Conservation (phyloP, 2,797 vertebrate genomes). For the Darevskia nairensis region DNA sequence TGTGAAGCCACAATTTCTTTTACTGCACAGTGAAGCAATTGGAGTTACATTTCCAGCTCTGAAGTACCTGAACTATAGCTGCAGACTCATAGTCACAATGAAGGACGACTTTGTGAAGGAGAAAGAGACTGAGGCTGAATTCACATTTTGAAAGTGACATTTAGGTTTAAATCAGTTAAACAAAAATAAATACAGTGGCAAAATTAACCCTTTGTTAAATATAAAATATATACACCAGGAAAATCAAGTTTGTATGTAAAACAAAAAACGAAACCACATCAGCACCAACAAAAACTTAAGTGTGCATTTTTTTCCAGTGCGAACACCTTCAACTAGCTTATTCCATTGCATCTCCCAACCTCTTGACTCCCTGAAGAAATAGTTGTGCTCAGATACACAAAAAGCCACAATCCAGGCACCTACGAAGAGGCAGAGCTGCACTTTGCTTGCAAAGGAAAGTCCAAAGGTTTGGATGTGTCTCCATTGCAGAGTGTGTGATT, state of each 20-base stretch:
- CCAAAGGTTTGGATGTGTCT: background rate
- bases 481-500: too few relatives aligned
- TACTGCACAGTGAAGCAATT: background rate
- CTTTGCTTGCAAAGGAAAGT: too few relatives aligned
- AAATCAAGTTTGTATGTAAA: too few relatives aligned
- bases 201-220: constrained; percentile 50
- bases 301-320: constrained; percentile 39
- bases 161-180: background rate
- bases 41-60: background rate
- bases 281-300: constrained; percentile 62
- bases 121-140: background rate
- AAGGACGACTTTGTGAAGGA: background rate
- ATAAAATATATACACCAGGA: background rate
- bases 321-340: background rate
- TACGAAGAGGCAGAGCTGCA: too few relatives aligned
- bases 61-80: rapidly evolving
- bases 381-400: too few relatives aligned
- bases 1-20: background rate
- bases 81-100: background rate
- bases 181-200: constrained; percentile 68
- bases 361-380: background rate
- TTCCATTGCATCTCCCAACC: too few relatives aligned
- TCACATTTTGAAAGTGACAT: background rate
- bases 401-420: background rate
- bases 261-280: background rate